Conservation (phyloP, 2,888 invertebrate genomes). For the Pyrgus malvae region DNA sequence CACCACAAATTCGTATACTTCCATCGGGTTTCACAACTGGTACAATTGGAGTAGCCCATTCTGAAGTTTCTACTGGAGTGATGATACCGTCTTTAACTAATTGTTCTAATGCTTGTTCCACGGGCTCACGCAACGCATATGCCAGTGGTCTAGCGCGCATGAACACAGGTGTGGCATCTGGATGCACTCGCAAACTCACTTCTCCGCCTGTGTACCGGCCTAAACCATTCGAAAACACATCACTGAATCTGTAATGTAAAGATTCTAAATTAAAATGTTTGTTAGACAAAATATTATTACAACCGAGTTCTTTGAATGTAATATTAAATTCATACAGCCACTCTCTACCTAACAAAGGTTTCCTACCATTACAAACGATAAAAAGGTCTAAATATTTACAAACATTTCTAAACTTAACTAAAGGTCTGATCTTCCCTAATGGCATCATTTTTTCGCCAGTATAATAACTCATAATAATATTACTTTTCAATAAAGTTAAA, state of each 20-base stretch:
- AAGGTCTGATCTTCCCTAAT: not conserved
- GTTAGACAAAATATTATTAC: not conserved
- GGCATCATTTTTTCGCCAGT: not conserved
- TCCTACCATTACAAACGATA: not conserved
- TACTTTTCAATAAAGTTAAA: slow-evolving; percentile 1
- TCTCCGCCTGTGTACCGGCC: slow-evolving; percentile 36
- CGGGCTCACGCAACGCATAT: slow-evolving; percentile 32
- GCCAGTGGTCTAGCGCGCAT: slow-evolving; percentile 26
- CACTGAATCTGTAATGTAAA: not conserved
- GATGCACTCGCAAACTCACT: slow-evolving; percentile 30
- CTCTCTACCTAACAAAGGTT: slow-evolving; percentile 2
- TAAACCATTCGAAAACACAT: not conserved
- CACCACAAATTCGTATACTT: not conserved
- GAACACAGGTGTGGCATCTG: slow-evolving; percentile 8
- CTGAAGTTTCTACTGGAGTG: slow-evolving; percentile 36
- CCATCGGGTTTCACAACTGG: slow-evolving; percentile 38
- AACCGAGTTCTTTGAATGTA: not conserved
- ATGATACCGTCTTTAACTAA: slow-evolving; percentile 8
- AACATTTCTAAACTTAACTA: not conserved
- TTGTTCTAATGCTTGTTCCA: slow-evolving; percentile 32
- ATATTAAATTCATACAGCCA: slow-evolving; percentile 2
- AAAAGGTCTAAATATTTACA: slow-evolving; percentile 4
- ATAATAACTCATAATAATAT: not conserved
- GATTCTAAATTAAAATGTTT: not conserved
- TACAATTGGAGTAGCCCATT: slow-evolving; percentile 40